Base-by-base conservation (phyloP, 2,888 invertebrate genomes). In the Spilarctia lutea region DNA sequence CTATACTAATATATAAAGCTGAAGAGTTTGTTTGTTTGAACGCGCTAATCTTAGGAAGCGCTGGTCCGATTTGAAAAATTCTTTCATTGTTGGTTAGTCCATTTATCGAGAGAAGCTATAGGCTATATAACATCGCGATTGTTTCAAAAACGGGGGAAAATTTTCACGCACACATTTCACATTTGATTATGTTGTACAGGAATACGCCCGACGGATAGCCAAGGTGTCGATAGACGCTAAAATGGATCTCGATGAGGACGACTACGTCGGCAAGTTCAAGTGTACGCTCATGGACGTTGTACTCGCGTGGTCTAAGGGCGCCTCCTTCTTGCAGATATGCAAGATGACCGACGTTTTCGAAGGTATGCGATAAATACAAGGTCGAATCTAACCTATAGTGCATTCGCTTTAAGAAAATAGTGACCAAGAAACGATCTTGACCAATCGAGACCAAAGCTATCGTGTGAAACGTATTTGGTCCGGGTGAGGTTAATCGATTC, bases 281-380 rank as follows among this genome's bases (percentile, higher is more conserved):
- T 99, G 99, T 8, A 98, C 97, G 89, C 96, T 99, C 73, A 99
- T 99, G 99, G 99, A 99, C 91, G 98, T 99, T 0, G 99, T 99
- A 52, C 97, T 98, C 86, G 97, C 98, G 3, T 99, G 99, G 99
- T 98, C 99, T 87, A 98, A 98, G 88, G 99, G 99, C 16, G 97
- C 98, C 35, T 96, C 97, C 42, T 99, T 99, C 94, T 96, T 98
- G 80, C 97, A 99, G 90, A 97, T 99, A 75, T 99, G 99, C 95
- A 98, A 98, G 95, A 99, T 99, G 98, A 99, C 99, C 0, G 99
- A 99, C 84, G 98, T 99, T 71, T 99, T 99, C 92, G 99, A 99
- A 97, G 99, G 98, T 97, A 67, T 42, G 1, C 2, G 1, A 52
- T 52, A 56, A 56, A 56, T 56, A 56, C 6, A 52, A 52, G 8